These are phyloP conservation scores for Drosophila nr. perissopoda DNA, from an alignment of 2,888 invertebrate genomes.

Conservation along the genomic window DNA sequence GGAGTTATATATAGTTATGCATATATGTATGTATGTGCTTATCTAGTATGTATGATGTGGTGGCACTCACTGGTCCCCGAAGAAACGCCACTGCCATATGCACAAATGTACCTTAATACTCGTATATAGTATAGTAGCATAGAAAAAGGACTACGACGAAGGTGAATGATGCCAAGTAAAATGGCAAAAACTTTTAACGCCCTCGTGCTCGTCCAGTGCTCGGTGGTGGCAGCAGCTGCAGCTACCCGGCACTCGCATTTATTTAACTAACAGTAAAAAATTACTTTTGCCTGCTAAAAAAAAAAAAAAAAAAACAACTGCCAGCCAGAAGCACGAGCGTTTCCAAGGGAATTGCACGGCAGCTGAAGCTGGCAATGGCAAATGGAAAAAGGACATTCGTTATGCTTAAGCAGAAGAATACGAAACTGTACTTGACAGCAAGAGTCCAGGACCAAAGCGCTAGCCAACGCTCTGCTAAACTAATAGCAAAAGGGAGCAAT, in stretches of 20 bases:
- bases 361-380: slow-evolving; percentile 39
- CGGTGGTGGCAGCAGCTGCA: slow-evolving; percentile 37
- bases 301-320: neutral
- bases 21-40: slow-evolving; percentile 13
- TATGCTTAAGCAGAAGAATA: slow-evolving; percentile 83
- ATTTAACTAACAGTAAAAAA: slow-evolving; percentile 81
- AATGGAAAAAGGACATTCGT: slow-evolving; percentile 80
- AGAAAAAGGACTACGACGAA: slow-evolving; percentile 40
- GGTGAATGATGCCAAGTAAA: slow-evolving; percentile 59
- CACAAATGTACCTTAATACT: slow-evolving; percentile 13
- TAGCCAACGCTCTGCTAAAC: slow-evolving; percentile 53
- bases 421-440: slow-evolving; percentile 80
- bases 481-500: slow-evolving; percentile 68
- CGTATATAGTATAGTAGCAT: slow-evolving; percentile 6
- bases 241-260: slow-evolving; percentile 66
- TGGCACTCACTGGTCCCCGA: slow-evolving; percentile 65
- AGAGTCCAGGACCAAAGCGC: slow-evolving; percentile 40
- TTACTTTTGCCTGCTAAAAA: slow-evolving; percentile 71
- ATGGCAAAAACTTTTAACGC: slow-evolving; percentile 75
- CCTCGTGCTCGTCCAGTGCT: slow-evolving; percentile 67
- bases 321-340: slow-evolving; percentile 28
- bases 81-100: slow-evolving; percentile 60
- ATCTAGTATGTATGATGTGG: slow-evolving; percentile 39
- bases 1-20: slow-evolving; percentile 42
- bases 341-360: slow-evolving; percentile 64